phyloP scores from a whole-genome alignment of 2,797 vertebrate species.

The Pseudopleuronectes americanus region DNA sequence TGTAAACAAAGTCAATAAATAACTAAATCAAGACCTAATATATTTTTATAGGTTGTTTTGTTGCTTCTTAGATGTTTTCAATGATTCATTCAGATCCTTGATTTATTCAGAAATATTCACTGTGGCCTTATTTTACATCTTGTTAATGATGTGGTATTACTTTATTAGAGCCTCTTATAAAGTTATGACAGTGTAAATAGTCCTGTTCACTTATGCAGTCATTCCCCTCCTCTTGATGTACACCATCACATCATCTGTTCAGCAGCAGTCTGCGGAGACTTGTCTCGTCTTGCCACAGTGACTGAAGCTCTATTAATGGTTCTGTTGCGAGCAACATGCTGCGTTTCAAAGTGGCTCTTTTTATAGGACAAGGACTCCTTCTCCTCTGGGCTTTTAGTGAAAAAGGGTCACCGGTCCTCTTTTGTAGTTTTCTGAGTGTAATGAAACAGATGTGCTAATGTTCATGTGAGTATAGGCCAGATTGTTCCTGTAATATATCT shows the following conservation, averaged over 20 bases:
- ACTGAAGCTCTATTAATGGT: slow-evolving; percentile 77
- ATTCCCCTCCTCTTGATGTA: not conserved
- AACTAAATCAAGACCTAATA: too few species aligned
- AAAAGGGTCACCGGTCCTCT: slow-evolving; percentile 79
- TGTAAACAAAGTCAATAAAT: too few species aligned
- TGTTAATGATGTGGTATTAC: not conserved
- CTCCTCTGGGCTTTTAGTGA: slow-evolving; percentile 84
- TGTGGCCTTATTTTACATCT: not conserved
- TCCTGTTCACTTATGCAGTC: slow-evolving; percentile 4
- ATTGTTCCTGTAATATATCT: slow-evolving; percentile 34
- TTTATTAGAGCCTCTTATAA: not conserved
- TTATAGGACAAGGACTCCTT: slow-evolving; percentile 88
- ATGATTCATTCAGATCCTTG: not conserved
- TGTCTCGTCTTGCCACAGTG: slow-evolving; percentile 61
- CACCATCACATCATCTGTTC: slow-evolving; percentile 13
- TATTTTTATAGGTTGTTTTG: not conserved
- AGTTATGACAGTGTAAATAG: not conserved
- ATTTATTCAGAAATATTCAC: not conserved
- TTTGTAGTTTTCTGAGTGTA: slow-evolving; percentile 68
- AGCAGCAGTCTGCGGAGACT: slow-evolving; percentile 37
- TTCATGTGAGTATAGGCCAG: slow-evolving; percentile 47
- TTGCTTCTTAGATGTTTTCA: not conserved
- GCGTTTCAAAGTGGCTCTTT: slow-evolving; percentile 85
- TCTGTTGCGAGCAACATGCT: slow-evolving; percentile 76
- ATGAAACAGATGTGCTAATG: slow-evolving; percentile 72